Percentiles rank a stretch among this genome's conserved stretches.
Evolutionary conservation across 1,140 invertebrate genomes (phyloP).

Genomic region (Drosophila jambulina): DNA sequence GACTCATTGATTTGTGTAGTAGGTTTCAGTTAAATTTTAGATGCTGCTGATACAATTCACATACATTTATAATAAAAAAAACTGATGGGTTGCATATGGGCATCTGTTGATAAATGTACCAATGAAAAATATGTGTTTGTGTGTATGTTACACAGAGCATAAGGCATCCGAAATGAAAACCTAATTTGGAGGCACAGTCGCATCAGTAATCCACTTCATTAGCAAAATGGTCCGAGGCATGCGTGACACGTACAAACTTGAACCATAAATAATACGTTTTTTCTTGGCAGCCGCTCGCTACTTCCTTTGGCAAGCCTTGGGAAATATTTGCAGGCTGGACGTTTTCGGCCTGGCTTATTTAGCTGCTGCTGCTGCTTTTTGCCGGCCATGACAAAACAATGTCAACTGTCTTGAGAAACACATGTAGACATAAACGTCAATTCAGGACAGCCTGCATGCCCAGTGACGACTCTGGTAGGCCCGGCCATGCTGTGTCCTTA

Average conservation of each 20-base stretch:
- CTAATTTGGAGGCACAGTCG: constrained; percentile 18
- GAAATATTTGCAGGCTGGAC: constrained; percentile 61
- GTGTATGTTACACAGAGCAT: neutral
- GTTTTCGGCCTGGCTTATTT: constrained; percentile 69
- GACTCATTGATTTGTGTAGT: neutral
- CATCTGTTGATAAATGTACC: neutral
- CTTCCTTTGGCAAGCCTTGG: constrained; percentile 62
- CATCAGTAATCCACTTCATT: constrained; percentile 60
- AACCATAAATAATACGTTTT: constrained; percentile 78
- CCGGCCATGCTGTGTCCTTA: constrained; percentile 53
- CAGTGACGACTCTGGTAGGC: constrained; percentile 24
- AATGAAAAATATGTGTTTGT: neutral
- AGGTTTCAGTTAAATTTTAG: neutral
- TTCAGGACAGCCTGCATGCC: constrained; percentile 48
- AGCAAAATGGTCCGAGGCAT: constrained; percentile 58
- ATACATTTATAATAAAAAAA: neutral
- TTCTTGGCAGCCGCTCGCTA: constrained; percentile 30
- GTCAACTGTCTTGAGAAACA: constrained; percentile 85
- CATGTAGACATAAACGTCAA: constrained; percentile 85
- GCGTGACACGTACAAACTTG: constrained; percentile 58
- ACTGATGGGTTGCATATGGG: neutral
- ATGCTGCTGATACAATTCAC: constrained; percentile 1
- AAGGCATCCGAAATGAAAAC: constrained; percentile 17
- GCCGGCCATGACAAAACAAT: constrained; percentile 67
- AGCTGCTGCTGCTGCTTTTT: constrained; percentile 56